These are phyloP conservation scores for Melitaea athalia DNA, from an alignment of 2,888 invertebrate species.

Conservation along the genomic window DNA sequence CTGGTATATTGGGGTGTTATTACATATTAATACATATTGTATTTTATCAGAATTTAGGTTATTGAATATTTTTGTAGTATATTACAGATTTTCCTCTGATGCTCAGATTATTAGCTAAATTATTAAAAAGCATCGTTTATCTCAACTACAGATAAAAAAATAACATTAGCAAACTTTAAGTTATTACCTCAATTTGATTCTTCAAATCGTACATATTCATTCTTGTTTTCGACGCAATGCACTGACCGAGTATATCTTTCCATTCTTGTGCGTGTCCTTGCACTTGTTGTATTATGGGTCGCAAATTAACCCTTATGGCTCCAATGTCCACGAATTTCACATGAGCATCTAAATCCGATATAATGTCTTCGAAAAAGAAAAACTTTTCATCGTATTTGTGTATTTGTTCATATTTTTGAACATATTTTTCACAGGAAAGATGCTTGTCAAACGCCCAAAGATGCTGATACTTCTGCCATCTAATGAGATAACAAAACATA, in stretches of 20 bases:
- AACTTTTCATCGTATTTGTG: conserved; percentile 91
- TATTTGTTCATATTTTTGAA: conserved; percentile 80
- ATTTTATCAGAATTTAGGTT: too few relatives aligned
- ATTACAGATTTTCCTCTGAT: too few relatives aligned
- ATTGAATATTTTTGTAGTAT: too few relatives aligned
- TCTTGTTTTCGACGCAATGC: conserved; percentile 85
- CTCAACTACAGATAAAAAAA: not conserved
- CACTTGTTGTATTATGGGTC: conserved; percentile 84
- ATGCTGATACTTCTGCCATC: conserved; percentile 88
- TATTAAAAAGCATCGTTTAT: too few relatives aligned
- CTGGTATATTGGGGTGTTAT: conserved; percentile 50
- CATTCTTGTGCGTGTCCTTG: conserved; percentile 90
- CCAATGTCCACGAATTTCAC: conserved; percentile 84
- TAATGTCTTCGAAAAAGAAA: conserved; percentile 90
- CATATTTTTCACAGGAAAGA: conserved; percentile 89
- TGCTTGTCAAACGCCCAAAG: conserved; percentile 90
- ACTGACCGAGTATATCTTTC: conserved; percentile 88
- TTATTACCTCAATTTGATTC: conserved; percentile 84
- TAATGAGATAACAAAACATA: conserved; percentile 44
- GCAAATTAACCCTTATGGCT: conserved; percentile 88
- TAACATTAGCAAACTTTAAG: not conserved
- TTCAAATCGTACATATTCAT: conserved; percentile 86
- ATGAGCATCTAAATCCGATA: conserved; percentile 84
- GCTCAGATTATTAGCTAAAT: too few relatives aligned
- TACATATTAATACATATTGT: not conserved